Conservation (phyloP, 2,797 vertebrate species). For the Myiotriccus ornatus region DNA sequence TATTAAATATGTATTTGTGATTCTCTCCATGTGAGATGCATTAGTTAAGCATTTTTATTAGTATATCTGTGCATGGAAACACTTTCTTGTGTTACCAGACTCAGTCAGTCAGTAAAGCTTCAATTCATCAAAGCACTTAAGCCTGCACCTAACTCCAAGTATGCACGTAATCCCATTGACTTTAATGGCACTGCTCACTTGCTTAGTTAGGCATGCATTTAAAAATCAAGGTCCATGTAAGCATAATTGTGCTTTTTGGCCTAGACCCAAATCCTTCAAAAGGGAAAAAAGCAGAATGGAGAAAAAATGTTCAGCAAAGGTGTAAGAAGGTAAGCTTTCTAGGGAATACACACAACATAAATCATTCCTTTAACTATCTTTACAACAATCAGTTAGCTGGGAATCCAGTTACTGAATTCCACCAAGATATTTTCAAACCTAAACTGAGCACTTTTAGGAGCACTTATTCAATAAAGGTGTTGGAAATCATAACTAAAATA, state of each 20-base stretch:
- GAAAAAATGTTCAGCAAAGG: slow-evolving; percentile 10
- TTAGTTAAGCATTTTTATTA: background rate
- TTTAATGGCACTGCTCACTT: slow-evolving; percentile 23
- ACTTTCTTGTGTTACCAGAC: background rate
- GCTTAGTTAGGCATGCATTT: slow-evolving; percentile 30
- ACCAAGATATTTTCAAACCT: background rate
- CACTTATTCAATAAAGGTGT: background rate
- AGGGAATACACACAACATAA: background rate
- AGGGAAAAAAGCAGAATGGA: background rate
- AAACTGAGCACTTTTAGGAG: background rate
- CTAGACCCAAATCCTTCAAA: background rate
- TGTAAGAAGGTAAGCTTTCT: background rate
- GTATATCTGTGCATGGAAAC: background rate
- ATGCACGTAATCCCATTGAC: slow-evolving; percentile 18
- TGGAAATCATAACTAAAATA: background rate
- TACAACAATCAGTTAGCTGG: background rate
- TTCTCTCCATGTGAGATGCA: background rate
- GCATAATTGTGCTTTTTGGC: slow-evolving; percentile 22
- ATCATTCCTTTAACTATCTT: background rate
- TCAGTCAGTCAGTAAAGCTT: background rate
- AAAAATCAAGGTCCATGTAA: slow-evolving; percentile 16
- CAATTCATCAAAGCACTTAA: slow-evolving; percentile 6
- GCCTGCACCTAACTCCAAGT: background rate
- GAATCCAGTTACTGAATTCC: background rate
- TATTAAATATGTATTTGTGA: background rate